Evolutionary conservation across 2,113 vertebrate species (phyloP).

Genomic region (Aptenodytes patagonicus): DNA sequence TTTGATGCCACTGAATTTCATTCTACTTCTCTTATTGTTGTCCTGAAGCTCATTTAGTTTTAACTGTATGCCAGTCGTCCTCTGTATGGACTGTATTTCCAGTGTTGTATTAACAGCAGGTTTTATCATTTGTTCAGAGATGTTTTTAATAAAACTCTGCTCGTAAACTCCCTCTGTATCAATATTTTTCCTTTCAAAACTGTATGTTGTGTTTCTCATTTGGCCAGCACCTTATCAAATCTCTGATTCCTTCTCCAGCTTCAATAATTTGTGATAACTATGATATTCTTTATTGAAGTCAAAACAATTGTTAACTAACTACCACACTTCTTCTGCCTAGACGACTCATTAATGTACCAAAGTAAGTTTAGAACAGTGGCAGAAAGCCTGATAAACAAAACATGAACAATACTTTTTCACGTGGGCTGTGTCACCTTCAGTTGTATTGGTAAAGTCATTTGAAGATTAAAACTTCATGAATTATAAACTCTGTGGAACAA

Average conservation of each 20-base stretch:
- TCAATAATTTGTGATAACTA: background rate
- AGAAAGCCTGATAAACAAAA: background rate
- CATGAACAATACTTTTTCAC: background rate
- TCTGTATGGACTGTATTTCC: background rate
- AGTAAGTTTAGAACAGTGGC: background rate
- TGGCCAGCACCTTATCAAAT: background rate
- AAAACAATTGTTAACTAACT: background rate
- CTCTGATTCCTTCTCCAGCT: background rate
- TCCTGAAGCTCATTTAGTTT: background rate
- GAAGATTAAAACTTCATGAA: background rate
- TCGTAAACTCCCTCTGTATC: background rate
- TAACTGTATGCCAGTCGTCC: background rate
- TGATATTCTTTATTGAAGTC: background rate
- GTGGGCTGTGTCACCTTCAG: background rate
- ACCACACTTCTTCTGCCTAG: background rate
- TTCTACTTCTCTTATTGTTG: background rate
- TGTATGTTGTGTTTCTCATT: background rate
- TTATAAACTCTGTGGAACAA: background rate
- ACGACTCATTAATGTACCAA: background rate
- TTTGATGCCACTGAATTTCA: background rate
- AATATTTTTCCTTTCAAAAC: background rate
- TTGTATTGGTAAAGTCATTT: background rate
- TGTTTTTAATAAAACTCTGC: background rate
- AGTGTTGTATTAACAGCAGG: background rate
- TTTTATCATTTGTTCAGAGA: background rate